A percentile compares a stretch with the other conserved stretches of the same genome.
phyloP scores from a whole-genome alignment of 2,888 invertebrate genomes.

The Melieria picta region DNA sequence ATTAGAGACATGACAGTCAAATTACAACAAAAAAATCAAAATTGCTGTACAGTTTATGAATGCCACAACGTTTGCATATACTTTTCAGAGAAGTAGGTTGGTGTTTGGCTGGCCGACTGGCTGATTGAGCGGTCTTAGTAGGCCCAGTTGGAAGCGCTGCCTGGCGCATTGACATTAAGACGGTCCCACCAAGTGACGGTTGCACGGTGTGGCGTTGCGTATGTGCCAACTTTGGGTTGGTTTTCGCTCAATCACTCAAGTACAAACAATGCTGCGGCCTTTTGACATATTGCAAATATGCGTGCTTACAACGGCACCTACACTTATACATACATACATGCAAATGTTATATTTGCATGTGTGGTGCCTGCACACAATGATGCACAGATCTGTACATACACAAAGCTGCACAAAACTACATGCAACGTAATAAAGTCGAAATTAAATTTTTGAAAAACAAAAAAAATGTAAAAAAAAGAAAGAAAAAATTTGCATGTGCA shows the following conservation, averaged over 20 bases:
- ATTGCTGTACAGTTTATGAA: not conserved
- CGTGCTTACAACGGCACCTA: not conserved
- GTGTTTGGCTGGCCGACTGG: not conserved
- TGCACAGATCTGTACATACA: not conserved
- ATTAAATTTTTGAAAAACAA: too few relatives aligned
- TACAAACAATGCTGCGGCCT: conserved; percentile 34
- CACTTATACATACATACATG: not conserved
- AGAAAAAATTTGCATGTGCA: too few relatives aligned
- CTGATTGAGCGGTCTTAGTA: conserved; percentile 13
- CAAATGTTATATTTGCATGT: not conserved
- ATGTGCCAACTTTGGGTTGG: conserved; percentile 29
- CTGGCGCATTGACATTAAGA: too few relatives aligned
- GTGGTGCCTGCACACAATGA: not conserved
- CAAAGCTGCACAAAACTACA: not conserved
- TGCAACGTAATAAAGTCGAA: too few relatives aligned
- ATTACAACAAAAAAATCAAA: too few relatives aligned
- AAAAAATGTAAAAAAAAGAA: too few relatives aligned
- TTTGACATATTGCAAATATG: conserved; percentile 19
- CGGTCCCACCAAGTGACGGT: too few relatives aligned
- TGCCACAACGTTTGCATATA: conserved; percentile 3
- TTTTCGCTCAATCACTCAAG: conserved; percentile 34
- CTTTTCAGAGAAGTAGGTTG: conserved; percentile 21
- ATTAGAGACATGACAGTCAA: too few relatives aligned
- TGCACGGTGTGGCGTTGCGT: not conserved
- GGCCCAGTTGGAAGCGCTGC: too few relatives aligned